Percentiles rank a stretch among this genome's conserved stretches.
phyloP scores from a whole-genome alignment of 2,113 vertebrate species.

The Sapayoa aenigma region DNA sequence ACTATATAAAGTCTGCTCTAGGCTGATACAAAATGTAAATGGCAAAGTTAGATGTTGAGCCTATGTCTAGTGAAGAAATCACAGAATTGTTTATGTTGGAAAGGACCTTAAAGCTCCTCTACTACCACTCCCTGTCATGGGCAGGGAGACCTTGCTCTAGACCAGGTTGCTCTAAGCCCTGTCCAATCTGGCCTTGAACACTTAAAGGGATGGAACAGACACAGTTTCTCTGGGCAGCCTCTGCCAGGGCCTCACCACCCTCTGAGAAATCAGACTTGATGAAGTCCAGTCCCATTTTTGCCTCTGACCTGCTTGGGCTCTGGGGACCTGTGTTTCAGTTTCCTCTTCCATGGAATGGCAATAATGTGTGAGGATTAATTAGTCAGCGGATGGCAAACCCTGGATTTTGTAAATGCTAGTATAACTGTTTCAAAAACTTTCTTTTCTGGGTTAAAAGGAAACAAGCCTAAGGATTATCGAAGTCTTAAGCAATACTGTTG shows the following conservation, averaged over 20 bases:
- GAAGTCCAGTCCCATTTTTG: not conserved
- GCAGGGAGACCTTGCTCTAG: not conserved
- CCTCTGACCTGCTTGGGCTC: not conserved
- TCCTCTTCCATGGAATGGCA: slow-evolving; percentile 24
- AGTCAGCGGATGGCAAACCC: slow-evolving; percentile 2
- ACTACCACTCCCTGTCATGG: rapidly evolving
- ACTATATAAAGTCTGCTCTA: not conserved
- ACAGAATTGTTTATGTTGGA: not conserved
- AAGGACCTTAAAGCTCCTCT: not conserved
- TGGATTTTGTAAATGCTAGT: not conserved
- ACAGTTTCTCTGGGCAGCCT: not conserved
- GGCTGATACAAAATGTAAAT: not conserved
- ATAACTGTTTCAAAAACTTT: slow-evolving; percentile 13
- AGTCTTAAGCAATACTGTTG: slow-evolving; percentile 55
- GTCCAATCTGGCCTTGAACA: not conserved
- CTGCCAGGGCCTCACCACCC: not conserved
- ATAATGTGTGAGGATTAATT: slow-evolving; percentile 23
- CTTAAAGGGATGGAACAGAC: not conserved
- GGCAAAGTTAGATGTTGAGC: not conserved
- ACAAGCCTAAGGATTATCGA: slow-evolving; percentile 17
- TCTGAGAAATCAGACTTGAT: not conserved
- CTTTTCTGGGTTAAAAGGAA: slow-evolving; percentile 55
- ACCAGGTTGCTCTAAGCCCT: not conserved
- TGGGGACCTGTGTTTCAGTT: not conserved
- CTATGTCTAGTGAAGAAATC: not conserved